phyloP scores from a whole-genome alignment of 2,888 invertebrate genomes.

The Eupithecia inturbata region DNA sequence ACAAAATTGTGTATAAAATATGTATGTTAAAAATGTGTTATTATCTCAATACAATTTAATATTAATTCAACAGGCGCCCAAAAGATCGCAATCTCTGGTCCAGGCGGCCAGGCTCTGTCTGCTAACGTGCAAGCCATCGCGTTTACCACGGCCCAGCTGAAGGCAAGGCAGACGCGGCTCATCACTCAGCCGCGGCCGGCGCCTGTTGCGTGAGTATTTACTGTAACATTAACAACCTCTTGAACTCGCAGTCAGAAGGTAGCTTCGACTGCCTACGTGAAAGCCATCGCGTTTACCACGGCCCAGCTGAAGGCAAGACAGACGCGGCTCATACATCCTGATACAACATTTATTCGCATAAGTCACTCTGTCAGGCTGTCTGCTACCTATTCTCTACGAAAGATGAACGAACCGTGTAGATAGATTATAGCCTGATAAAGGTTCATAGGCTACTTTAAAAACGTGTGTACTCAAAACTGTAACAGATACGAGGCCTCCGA shows the following conservation, averaged over 20 bases:
- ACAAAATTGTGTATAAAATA: background rate
- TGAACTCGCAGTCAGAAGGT: too few relatives aligned
- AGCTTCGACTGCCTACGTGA: constrained; percentile 65
- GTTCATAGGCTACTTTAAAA: too few relatives aligned
- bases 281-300: constrained; percentile 68
- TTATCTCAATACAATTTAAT: background rate
- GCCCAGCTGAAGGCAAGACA: constrained; percentile 68
- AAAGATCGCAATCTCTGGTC: constrained; percentile 66
- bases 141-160: constrained; percentile 65
- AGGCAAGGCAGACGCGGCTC: constrained; percentile 64
- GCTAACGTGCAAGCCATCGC: constrained; percentile 72
- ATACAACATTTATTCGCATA: too few relatives aligned
- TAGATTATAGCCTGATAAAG: too few relatives aligned
- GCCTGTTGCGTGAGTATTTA: constrained; percentile 59
- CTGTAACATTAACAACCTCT: too few relatives aligned
- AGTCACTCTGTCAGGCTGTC: too few relatives aligned
- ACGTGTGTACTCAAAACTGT: too few relatives aligned
- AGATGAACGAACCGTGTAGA: too few relatives aligned
- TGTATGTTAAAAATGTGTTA: background rate
- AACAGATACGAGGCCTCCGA: too few relatives aligned
- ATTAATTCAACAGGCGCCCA: constrained; percentile 49
- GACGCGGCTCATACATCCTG: constrained; percentile 62
- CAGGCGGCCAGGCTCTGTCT: constrained; percentile 58
- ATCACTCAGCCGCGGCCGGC: constrained; percentile 57
- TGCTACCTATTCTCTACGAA: too few relatives aligned